These are phyloP conservation scores for Panurus biarmicus DNA, from an alignment of 2,113 vertebrate species.

Conservation along the genomic window DNA sequence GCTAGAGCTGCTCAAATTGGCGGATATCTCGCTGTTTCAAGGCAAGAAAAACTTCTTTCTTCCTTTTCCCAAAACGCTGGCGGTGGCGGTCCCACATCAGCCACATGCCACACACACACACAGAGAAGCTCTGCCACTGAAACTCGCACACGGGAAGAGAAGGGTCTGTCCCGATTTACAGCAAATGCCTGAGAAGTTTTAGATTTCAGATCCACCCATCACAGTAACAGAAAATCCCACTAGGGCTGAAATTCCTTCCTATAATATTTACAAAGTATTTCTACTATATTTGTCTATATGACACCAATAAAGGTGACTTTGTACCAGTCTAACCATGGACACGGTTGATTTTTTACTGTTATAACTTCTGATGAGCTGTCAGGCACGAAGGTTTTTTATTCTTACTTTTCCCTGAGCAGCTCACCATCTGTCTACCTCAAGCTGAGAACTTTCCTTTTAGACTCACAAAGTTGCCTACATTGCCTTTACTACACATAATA, in stretches of 20 bases:
- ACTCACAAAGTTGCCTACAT: not conserved
- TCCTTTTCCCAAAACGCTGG: not conserved
- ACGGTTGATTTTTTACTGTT: not conserved
- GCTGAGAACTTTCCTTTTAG: not conserved
- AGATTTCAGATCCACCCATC: not conserved
- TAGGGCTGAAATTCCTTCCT: not conserved
- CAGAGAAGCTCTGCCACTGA: not conserved
- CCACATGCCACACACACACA: not conserved
- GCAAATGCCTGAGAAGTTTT: not conserved
- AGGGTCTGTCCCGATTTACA: not conserved
- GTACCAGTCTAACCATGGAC: not conserved
- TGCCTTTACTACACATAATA: not conserved
- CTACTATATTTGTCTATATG: not conserved
- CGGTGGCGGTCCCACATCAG: not conserved
- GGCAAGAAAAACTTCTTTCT: not conserved
- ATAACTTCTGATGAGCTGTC: not conserved
- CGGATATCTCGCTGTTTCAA: not conserved
- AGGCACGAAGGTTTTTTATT: not conserved
- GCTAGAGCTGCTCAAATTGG: conserved; percentile 26
- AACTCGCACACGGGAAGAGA: not conserved
- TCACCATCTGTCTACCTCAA: not conserved
- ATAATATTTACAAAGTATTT: not conserved
- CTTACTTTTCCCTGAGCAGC: not conserved
- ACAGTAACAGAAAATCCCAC: not conserved
- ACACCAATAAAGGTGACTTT: not conserved